These are phyloP conservation scores for Apomyelois bistriatella DNA, from an alignment of 2,888 invertebrate species.

Conservation along the genomic window DNA sequence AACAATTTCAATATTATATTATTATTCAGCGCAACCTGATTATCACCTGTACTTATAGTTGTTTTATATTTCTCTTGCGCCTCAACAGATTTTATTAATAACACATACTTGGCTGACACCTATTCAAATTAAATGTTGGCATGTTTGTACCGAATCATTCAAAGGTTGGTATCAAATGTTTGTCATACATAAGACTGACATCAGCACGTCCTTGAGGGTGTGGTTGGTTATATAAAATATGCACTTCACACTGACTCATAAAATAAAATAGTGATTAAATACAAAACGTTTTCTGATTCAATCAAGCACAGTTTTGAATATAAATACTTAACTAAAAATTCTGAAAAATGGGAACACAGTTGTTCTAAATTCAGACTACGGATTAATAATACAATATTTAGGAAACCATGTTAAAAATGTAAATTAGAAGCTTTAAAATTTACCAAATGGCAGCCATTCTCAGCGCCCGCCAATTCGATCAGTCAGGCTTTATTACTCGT, in stretches of 20 bases:
- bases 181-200: conserved; percentile 37
- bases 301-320: too few relatives aligned
- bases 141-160: background rate
- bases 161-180: conserved; percentile 35
- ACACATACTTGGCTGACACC: background rate
- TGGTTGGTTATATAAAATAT: conserved; percentile 48
- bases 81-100: conserved; percentile 3
- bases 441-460: background rate
- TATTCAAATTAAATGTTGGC: background rate
- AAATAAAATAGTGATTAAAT: conserved; percentile 32
- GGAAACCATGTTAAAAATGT: background rate
- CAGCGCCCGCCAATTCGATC: background rate
- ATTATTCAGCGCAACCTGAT: background rate
- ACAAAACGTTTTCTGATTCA: conserved; percentile 12
- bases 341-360: too few relatives aligned
- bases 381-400: background rate
- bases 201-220: conserved; percentile 42
- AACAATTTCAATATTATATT: too few relatives aligned
- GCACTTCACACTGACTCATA: conserved; percentile 46
- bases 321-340: too few relatives aligned
- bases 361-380: background rate
- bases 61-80: background rate
- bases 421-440: conserved; percentile 22
- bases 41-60: background rate
- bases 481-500: conserved; percentile 15